These are phyloP conservation scores for Rhingia rostrata DNA, from an alignment of 2,888 invertebrate genomes.

Conservation along the genomic window DNA sequence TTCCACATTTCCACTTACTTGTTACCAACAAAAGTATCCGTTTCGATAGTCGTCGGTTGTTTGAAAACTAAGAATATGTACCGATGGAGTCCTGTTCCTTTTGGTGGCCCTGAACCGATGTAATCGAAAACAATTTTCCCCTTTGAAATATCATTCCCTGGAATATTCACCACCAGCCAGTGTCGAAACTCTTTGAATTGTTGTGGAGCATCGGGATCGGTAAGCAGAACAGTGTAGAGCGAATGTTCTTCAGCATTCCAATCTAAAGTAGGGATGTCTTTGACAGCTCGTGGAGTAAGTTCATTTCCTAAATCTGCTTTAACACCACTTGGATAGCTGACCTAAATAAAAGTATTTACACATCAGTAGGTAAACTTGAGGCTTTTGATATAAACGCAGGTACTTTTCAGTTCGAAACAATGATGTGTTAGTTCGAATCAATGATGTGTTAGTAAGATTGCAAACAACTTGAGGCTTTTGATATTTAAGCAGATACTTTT, in stretches of 20 bases:
- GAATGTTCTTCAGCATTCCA: slow-evolving; percentile 86
- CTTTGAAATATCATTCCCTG: slow-evolving; percentile 87
- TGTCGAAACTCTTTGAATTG: slow-evolving; percentile 95
- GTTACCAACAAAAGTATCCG: slow-evolving; percentile 23
- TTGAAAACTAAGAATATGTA: slow-evolving; percentile 88
- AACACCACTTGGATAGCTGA: slow-evolving; percentile 81
- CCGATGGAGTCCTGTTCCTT: slow-evolving; percentile 87
- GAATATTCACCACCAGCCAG: slow-evolving; percentile 95
- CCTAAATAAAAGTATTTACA: slow-evolving; percentile 59
- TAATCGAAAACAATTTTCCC: slow-evolving; percentile 92
- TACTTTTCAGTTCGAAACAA: too few species aligned
- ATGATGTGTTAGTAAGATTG: too few species aligned
- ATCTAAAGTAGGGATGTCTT: slow-evolving; percentile 87
- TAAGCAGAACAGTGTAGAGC: slow-evolving; percentile 92
- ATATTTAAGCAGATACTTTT: background rate
- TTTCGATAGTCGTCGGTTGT: slow-evolving; percentile 82
- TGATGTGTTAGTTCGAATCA: background rate
- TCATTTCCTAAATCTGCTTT: slow-evolving; percentile 87
- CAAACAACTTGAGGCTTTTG: background rate
- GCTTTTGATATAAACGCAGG: too few species aligned
- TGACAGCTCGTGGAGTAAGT: slow-evolving; percentile 90
- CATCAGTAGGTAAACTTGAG: too few species aligned
- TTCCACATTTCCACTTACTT: slow-evolving; percentile 25
- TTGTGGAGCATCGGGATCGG: slow-evolving; percentile 92
- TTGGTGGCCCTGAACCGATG: slow-evolving; percentile 93